Evolutionary conservation across 2,888 invertebrate genomes (phyloP).

Genomic region (Nezara viridula): DNA sequence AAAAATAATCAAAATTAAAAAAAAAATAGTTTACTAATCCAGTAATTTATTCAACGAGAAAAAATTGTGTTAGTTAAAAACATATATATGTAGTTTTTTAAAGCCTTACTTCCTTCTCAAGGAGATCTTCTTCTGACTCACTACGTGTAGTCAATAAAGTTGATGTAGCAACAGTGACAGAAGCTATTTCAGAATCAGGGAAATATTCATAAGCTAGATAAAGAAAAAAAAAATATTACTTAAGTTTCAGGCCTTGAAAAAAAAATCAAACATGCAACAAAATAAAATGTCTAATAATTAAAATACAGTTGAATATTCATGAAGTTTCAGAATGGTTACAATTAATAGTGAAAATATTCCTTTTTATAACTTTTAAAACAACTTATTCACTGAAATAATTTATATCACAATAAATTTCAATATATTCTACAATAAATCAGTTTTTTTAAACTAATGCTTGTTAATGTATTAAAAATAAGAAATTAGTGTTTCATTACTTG

Average conservation of each 20-base stretch:
- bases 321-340: neutral
- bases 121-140: conserved; percentile 86
- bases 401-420: neutral
- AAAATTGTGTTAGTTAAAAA: neutral
- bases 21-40: neutral
- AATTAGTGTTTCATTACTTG: neutral
- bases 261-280: conserved; percentile 18
- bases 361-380: neutral
- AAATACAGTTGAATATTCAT: conserved; percentile 35
- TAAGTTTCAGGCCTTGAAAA: conserved; percentile 19
- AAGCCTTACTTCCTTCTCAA: conserved; percentile 67
- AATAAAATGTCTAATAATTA: conserved; percentile 20
- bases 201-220: conserved; percentile 91
- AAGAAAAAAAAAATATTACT: conserved; percentile 1
- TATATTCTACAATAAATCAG: neutral
- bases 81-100: conserved; percentile 6
- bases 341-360: neutral
- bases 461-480: neutral
- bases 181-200: conserved; percentile 86
- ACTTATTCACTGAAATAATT: neutral
- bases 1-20: neutral
- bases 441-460: neutral
- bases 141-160: conserved; percentile 73
- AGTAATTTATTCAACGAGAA: conserved; percentile 56
- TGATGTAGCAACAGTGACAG: conserved; percentile 70